Base-by-base conservation (phyloP, 2,797 vertebrate genomes). In the Pseudochromis fuscus region DNA sequence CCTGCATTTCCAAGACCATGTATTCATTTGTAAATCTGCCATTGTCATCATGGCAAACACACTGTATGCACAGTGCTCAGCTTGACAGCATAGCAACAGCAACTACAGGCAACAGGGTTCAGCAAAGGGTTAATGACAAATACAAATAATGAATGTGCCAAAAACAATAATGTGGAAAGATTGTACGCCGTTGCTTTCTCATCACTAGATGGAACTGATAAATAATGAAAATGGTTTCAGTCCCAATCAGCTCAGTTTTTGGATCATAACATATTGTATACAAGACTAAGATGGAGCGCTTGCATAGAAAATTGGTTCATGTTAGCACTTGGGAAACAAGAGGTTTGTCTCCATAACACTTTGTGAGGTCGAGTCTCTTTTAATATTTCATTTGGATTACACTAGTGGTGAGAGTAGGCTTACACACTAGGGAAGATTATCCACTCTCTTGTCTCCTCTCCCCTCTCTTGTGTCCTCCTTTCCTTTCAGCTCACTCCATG, bases 361-460 rank as follows among this genome's bases (percentile, higher is more conserved):
- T 62, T 63, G 55, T 75, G 53, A 66, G 48, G 60, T 66, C 1
- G 24, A 52, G 40, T 80, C 58, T 76, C 33, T 33, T 70, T 83
- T 64, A 83, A 78, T 82, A 72, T 79, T 86, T 86, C 25, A 82
- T 80, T 69, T 66, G 52, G 55, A 77, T 86, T 69, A 70, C 59
- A 72, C 59, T 35, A 9, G 30, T 45, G 61, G 64, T 56, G 31
- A 52, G 57, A 74, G 56, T 46, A 38, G 65, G 62, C 60, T 75
- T 51, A 49, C 52, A 72, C 64, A 79, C 62, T 73, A n/a, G 49
- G 58, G 57, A 52, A 66, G 61, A 63, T 77, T 67, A 69, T 51
- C 52, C 72, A 81, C 23, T 76, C 55, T 66, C 49, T 69, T 45
- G 37, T 25, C 61, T 56, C 67, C 25, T 40, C 63, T 56, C 65